Evolutionary conservation across 2,888 invertebrate genomes (phyloP).

Genomic region (Petrophora chlorosata): DNA sequence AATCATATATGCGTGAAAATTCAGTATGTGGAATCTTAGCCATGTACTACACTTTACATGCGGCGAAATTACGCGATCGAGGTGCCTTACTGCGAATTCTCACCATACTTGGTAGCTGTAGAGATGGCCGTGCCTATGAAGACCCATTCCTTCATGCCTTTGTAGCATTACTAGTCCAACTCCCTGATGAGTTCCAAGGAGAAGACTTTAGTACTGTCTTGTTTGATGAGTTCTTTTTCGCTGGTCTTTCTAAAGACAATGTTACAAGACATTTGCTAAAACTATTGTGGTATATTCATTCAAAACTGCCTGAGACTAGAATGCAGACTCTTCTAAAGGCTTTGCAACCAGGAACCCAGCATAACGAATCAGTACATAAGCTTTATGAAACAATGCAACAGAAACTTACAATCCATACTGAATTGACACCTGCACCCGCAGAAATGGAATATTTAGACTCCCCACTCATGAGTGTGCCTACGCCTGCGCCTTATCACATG

Average conservation of each 20-base stretch:
- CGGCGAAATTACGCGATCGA: constrained; percentile 91
- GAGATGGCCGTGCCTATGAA: constrained; percentile 96
- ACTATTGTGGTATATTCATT: constrained; percentile 95
- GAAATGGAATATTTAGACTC: constrained; percentile 91
- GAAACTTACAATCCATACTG: constrained; percentile 89
- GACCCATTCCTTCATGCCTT: constrained; percentile 97
- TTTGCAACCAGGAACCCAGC: constrained; percentile 89
- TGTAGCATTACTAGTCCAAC: constrained; percentile 92
- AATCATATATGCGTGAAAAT: constrained; percentile 95
- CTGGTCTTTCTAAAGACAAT: constrained; percentile 94
- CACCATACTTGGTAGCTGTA: constrained; percentile 95
- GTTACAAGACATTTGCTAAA: constrained; percentile 95
- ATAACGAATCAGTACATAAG: constrained; percentile 92
- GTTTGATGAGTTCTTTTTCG: constrained; percentile 97
- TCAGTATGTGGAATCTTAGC: constrained; percentile 96
- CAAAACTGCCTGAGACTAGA: constrained; percentile 90
- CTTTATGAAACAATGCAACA: constrained; percentile 90
- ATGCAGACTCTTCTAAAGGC: constrained; percentile 92
- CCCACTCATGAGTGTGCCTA: constrained; percentile 93
- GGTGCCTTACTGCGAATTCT: constrained; percentile 92
- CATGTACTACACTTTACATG: constrained; percentile 97
- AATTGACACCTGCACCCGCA: constrained; percentile 85
- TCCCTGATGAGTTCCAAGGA: constrained; percentile 95
- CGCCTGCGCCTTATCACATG: constrained; percentile 88
- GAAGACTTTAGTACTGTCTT: constrained; percentile 98